Evolutionary conservation across 1,140 invertebrate genomes (phyloP).

Genomic region (Carposina sasakii): DNA sequence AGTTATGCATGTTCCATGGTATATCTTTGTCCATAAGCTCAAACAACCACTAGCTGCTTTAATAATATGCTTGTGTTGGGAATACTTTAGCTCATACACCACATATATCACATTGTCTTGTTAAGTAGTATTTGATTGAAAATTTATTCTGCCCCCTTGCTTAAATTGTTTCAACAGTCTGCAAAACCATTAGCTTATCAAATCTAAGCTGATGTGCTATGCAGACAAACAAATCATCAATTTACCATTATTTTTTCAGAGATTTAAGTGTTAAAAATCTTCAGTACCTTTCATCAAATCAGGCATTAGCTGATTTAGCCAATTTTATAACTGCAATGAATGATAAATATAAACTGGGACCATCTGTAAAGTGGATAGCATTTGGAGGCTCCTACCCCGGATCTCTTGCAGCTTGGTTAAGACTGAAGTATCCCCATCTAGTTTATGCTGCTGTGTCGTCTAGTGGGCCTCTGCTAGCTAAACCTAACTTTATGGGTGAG

Average conservation of each 20-base stretch:
- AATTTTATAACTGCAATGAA: slow-evolving; percentile 84
- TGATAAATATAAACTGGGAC: slow-evolving; percentile 75
- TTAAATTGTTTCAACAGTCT: too few species aligned
- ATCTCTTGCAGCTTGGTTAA: slow-evolving; percentile 90
- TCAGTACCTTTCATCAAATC: slow-evolving; percentile 85
- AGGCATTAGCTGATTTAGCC: slow-evolving; percentile 91
- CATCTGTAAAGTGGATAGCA: slow-evolving; percentile 87
- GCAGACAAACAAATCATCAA: not conserved
- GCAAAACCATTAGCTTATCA: too few species aligned
- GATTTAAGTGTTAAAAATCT: slow-evolving; percentile 86
- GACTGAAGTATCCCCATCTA: slow-evolving; percentile 92
- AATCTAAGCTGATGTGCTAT: too few species aligned
- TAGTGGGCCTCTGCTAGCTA: slow-evolving; percentile 88
- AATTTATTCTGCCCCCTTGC: too few species aligned
- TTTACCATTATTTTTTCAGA: slow-evolving; percentile 65
- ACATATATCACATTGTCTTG: too few species aligned
- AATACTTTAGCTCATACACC: too few species aligned
- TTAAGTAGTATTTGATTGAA: too few species aligned
- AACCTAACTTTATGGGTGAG: slow-evolving; percentile 86
- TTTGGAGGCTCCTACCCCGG: slow-evolving; percentile 97
- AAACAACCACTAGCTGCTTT: too few species aligned
- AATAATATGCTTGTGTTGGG: too few species aligned
- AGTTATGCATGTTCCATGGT: too few species aligned
- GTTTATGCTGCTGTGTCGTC: slow-evolving; percentile 89
- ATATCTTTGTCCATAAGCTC: too few species aligned